Evolutionary conservation across 1,140 invertebrate species (phyloP), one percentile per base, ranked within the genome.

Genomic region (fruit fly (Drosophila melanogaster)): DNA sequence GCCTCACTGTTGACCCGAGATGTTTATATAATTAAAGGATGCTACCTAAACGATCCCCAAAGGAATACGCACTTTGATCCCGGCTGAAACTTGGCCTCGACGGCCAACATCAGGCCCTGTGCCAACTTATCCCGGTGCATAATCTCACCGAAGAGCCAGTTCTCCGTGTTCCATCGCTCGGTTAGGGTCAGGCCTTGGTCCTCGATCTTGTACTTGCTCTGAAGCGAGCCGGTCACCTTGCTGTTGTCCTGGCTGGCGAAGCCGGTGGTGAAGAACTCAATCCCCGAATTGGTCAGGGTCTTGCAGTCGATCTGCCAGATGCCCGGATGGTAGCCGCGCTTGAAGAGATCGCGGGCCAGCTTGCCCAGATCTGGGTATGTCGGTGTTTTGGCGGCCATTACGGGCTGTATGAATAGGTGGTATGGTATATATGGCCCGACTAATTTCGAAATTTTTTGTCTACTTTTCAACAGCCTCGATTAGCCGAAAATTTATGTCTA

Each of bases 251-350:
- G 76, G 47, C 44, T 78, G 24, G 69, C 69, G 7, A 66, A 78
- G 3, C 84, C 84, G 0, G 73, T 55, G 41, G 79, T 66, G 10
- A 75, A 78, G 17, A 89, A 66, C 58, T 89, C 85, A 8, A 89
- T 74, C 7, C 65, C 73, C 0, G 80, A 65, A 19, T 14, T 78
- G 41, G 85, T 80, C 55, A 78, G 24, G 0, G 85, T 69, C 14
- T 62, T 85, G 65, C 85, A 84, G 19, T 89, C 80, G 8, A 89
- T 15, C 37, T 89, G 80, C 84, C 84, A 89, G n/a, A 90, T 12
- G 0, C 84, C 85, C 6, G 85, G 77, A 37, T 78, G 85, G 41
- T 89, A 89, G 40, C 80, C 80, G 4, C 77, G 72, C 33, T 11
- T 74, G 7, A 89, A 80, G 2, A 89, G n/a, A 30, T 89, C 73